A percentile compares a stretch with the other conserved stretches of the same genome.
Conservation (phyloP, 1,140 invertebrate genomes). For the Hycleus phaleratus region DNA sequence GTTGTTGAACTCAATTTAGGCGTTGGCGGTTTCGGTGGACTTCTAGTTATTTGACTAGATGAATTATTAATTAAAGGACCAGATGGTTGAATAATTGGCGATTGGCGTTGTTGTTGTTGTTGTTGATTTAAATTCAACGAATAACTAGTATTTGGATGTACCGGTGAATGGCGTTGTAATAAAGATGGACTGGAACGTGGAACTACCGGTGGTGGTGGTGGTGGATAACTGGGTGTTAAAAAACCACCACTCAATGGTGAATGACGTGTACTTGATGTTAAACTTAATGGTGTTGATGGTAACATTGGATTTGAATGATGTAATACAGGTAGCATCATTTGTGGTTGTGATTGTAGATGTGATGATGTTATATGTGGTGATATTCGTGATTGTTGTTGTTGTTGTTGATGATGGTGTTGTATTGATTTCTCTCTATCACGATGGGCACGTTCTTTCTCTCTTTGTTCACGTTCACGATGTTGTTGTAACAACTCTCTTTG, state of each 20-base stretch:
- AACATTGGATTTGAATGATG: constrained; percentile 31
- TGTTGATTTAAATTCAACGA: constrained; percentile 31
- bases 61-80: constrained; percentile 32
- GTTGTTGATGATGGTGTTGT: background rate
- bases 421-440: constrained; percentile 36
- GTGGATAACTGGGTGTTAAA: constrained; percentile 21
- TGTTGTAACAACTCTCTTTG: constrained; percentile 36
- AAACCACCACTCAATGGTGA: constrained; percentile 23
- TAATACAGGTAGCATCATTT: constrained; percentile 32
- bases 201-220: constrained; percentile 25
- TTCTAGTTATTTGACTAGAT: constrained; percentile 11
- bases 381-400: constrained; percentile 18
- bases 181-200: constrained; percentile 34
- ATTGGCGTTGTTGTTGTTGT: constrained; percentile 28
- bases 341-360: constrained; percentile 26
- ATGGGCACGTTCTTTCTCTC: constrained; percentile 37
- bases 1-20: constrained; percentile 23
- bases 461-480: constrained; percentile 39
- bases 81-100: constrained; percentile 36
- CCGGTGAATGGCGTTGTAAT: constrained; percentile 34
- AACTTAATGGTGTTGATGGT: constrained; percentile 27
- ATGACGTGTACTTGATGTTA: constrained; percentile 26
- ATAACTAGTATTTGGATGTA: constrained; percentile 22
- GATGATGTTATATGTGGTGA: constrained; percentile 25
- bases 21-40: constrained; percentile 23